Percentiles rank a stretch among this genome's conserved stretches.
phyloP scores from a whole-genome alignment of 1,140 invertebrate genomes.

The Euborellia annulipes region DNA sequence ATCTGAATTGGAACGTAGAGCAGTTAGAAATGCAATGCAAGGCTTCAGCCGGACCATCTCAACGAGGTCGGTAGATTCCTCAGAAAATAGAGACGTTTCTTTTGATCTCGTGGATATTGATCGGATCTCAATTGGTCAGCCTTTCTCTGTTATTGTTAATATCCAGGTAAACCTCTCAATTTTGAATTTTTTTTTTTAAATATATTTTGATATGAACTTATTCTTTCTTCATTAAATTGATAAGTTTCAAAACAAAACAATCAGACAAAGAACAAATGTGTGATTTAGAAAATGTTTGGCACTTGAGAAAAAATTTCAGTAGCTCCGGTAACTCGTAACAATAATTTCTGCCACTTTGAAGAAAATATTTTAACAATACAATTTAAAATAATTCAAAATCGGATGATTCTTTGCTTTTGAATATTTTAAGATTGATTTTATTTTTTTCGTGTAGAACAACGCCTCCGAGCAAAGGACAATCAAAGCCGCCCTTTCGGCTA shows the following conservation, averaged over 20 bases:
- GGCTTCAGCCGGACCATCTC: conserved; percentile 33
- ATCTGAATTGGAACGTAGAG: conserved; percentile 40
- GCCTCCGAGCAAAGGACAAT: conserved; percentile 25
- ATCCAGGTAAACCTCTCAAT: conserved; percentile 32
- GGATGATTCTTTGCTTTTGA: too few relatives aligned
- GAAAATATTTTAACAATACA: too few relatives aligned
- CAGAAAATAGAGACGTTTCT: conserved; percentile 33
- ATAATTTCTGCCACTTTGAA: too few relatives aligned
- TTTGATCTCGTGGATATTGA: conserved; percentile 55
- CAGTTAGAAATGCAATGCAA: conserved; percentile 44
- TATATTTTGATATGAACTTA: neutral
- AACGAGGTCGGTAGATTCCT: conserved; percentile 33
- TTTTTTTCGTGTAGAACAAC: conserved; percentile 21
- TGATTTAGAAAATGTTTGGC: neutral
- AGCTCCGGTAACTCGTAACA: too few relatives aligned
- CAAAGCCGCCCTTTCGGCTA: neutral
- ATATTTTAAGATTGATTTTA: neutral
- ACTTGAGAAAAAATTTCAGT: neutral
- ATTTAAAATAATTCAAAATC: too few relatives aligned
- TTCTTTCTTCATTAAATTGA: neutral
- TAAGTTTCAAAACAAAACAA: neutral
- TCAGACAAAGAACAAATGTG: neutral
- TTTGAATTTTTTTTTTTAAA: neutral
- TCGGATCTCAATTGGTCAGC: conserved; percentile 42
- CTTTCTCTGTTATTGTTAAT: conserved; percentile 45